A percentile compares a stretch with the other conserved stretches of the same genome.
phyloP scores from a whole-genome alignment of 2,888 invertebrate genomes.

The Abrostola triplasia region DNA sequence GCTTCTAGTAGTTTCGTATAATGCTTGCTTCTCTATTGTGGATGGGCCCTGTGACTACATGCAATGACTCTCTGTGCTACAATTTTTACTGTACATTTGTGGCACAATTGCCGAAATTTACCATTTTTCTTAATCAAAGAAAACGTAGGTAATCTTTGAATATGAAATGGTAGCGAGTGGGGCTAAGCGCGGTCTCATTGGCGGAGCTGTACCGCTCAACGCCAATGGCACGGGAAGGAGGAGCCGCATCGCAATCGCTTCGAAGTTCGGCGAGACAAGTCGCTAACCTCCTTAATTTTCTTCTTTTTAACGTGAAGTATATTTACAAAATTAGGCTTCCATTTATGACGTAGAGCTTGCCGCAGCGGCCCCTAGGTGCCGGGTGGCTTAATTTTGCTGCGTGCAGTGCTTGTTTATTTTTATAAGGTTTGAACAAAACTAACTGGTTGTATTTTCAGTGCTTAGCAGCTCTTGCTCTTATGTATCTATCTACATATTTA shows the following conservation, averaged over 20 bases:
- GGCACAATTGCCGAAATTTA: slow-evolving; percentile 56
- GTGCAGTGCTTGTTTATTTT: not conserved
- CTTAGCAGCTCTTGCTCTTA: too few relatives aligned
- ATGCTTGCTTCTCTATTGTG: not conserved
- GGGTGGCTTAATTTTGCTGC: not conserved
- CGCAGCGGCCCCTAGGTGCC: not conserved
- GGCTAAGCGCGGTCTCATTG: slow-evolving; percentile 81
- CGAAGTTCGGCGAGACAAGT: slow-evolving; percentile 78
- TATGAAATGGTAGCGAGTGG: slow-evolving; percentile 72
- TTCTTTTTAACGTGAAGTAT: slow-evolving; percentile 49
- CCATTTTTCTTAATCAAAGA: slow-evolving; percentile 71
- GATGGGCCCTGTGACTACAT: not conserved
- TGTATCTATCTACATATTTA: too few relatives aligned
- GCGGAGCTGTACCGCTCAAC: slow-evolving; percentile 73
- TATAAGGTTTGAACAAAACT: not conserved
- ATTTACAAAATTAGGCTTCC: slow-evolving; percentile 57
- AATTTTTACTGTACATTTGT: slow-evolving; percentile 12
- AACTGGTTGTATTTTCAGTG: too few relatives aligned
- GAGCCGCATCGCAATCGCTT: slow-evolving; percentile 74
- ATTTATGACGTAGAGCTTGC: slow-evolving; percentile 19
- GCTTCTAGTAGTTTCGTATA: slow-evolving; percentile 9
- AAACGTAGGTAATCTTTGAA: slow-evolving; percentile 72
- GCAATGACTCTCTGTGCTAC: not conserved
- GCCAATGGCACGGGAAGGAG: slow-evolving; percentile 84
- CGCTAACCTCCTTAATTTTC: slow-evolving; percentile 71